Conservation (phyloP, 2,797 vertebrate genomes). For the Platalea minor region DNA sequence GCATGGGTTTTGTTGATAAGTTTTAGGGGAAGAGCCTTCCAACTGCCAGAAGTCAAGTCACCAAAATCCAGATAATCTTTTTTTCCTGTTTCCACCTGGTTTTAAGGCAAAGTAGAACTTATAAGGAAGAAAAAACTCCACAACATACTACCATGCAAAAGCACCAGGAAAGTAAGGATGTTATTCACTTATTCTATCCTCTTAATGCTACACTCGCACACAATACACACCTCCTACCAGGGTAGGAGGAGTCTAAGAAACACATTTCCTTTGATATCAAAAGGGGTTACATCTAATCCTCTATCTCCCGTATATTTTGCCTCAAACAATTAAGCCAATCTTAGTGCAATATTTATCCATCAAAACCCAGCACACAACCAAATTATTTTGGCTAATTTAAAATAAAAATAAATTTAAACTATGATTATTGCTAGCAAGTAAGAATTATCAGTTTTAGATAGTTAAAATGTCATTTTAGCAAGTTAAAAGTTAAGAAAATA, state of each 20-base stretch:
- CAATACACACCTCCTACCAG: background rate
- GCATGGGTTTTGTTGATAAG: conserved; percentile 88
- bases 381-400: background rate
- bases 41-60: conserved; percentile 83
- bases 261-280: background rate
- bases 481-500: background rate
- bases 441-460: background rate
- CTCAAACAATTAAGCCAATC: background rate
- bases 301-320: background rate
- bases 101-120: conserved; percentile 22
- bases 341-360: background rate
- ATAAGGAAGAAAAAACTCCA: background rate
- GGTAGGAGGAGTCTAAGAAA: background rate
- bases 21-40: conserved; percentile 88
- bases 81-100: conserved; percentile 84
- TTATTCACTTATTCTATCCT: background rate
- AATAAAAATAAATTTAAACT: background rate
- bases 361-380: background rate
- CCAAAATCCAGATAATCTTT: conserved; percentile 88
- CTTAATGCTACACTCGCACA: background rate
- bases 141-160: background rate
- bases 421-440: background rate
- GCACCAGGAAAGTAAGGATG: background rate
- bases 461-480: background rate
- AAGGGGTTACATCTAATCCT: background rate